Evolutionary conservation across 1,140 invertebrate genomes (phyloP).

Genomic region (Bombus ignitus): DNA sequence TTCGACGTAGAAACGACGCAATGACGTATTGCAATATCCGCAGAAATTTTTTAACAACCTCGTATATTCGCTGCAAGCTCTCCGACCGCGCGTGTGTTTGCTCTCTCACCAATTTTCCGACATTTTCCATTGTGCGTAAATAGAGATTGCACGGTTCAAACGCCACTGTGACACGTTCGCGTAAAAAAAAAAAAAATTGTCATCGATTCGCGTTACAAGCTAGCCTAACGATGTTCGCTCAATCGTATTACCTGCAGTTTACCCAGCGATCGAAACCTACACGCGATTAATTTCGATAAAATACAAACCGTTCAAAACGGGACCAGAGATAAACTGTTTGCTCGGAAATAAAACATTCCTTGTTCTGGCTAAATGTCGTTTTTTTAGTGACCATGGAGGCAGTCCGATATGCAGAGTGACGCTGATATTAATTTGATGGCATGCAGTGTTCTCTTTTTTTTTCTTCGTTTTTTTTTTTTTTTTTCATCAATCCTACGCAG

Average conservation of each 20-base stretch:
- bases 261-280: background rate
- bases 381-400: background rate
- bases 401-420: background rate
- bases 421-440: background rate
- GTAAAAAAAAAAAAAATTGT: background rate
- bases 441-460: no score
- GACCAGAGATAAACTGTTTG: background rate
- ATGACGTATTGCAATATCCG: constrained; percentile 1
- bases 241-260: background rate
- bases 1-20: background rate
- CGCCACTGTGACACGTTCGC: background rate
- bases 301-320: background rate
- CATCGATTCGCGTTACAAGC: background rate
- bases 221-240: background rate
- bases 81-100: background rate
- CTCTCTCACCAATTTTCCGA: background rate
- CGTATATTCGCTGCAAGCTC: background rate
- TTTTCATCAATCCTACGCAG: background rate
- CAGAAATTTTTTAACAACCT: constrained; percentile 25
- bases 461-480: no score
- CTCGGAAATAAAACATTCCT: background rate
- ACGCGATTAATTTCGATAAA: background rate
- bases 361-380: background rate
- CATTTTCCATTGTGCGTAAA: background rate
- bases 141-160: background rate